Conservation (phyloP, 2,797 vertebrate species). For the Schizopygopsis malacanthus region DNA sequence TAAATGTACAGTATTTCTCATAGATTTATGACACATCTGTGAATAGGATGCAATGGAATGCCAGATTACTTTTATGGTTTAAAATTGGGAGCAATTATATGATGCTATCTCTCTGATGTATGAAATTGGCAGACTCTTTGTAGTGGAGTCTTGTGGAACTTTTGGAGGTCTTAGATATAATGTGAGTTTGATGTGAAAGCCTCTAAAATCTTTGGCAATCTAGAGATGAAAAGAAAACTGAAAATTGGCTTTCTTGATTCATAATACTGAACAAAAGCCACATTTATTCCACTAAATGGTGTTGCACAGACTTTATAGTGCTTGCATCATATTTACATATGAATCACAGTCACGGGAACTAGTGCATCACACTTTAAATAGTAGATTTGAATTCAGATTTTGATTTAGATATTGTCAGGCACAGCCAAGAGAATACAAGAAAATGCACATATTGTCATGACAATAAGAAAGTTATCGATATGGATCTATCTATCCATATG, state of each 20-base stretch:
- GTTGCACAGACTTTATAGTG: not conserved
- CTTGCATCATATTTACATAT: not conserved
- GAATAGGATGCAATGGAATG: constrained; percentile 50
- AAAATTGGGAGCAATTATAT: constrained; percentile 54
- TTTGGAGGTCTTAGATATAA: constrained; percentile 25
- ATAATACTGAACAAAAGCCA: not conserved
- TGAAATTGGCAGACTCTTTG: constrained; percentile 42
- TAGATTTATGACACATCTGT: constrained; percentile 44
- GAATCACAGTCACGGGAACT: not conserved
- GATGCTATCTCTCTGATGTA: constrained; percentile 50
- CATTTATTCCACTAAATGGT: not conserved
- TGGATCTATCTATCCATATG: too few species aligned
- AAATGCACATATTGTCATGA: not conserved
- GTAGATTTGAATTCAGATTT: not conserved
- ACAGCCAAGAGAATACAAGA: not conserved
- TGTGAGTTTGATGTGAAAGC: constrained; percentile 29
- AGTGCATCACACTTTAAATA: not conserved
- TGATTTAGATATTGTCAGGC: not conserved
- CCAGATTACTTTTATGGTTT: constrained; percentile 35
- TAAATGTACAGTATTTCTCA: constrained; percentile 39
- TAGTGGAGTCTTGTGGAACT: constrained; percentile 9
- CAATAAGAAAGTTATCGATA: not conserved
- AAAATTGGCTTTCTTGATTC: not conserved
- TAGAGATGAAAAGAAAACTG: constrained; percentile 11
- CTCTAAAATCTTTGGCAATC: constrained; percentile 30